Evolutionary conservation across 37 sponge, comb jelly and placozoan species (phyloP).

Genomic region (Haliclona indistincta): DNA sequence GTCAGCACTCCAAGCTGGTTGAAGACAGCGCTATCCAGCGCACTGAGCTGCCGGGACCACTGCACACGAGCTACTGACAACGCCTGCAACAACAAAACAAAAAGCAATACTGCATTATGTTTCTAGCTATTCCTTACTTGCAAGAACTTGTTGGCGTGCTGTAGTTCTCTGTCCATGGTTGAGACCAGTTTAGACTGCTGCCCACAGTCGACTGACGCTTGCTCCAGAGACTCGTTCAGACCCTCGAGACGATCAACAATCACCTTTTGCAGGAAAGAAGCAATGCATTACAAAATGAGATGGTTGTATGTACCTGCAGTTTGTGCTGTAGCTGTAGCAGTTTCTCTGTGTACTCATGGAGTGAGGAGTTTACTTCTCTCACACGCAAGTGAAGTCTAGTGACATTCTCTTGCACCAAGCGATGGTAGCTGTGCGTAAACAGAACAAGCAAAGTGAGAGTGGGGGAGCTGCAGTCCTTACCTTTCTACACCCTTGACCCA

Average conservation of each 20-base stretch:
- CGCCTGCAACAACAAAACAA: constrained; percentile 26
- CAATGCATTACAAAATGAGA: neutral
- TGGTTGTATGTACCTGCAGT: constrained; percentile 29
- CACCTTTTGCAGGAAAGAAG: constrained; percentile 23
- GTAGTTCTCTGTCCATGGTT: constrained; percentile 43
- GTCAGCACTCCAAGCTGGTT: constrained; percentile 38
- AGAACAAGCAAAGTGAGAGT: neutral
- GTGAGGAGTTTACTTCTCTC: constrained; percentile 41
- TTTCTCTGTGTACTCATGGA: constrained; percentile 51
- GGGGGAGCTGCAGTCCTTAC: neutral
- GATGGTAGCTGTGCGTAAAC: constrained; percentile 20
- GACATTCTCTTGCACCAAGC: constrained; percentile 57
- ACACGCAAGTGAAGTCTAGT: constrained; percentile 45
- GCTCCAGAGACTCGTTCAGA: constrained; percentile 52
- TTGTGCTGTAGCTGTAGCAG: constrained; percentile 50
- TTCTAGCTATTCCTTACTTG: constrained; percentile 15
- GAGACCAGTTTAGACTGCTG: constrained; percentile 38
- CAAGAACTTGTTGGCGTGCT: constrained; percentile 40
- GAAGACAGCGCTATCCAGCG: neutral
- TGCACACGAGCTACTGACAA: constrained; percentile 17
- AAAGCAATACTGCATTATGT: neutral
- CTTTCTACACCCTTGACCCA: constrained; percentile 59
- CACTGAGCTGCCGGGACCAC: constrained; percentile 30
- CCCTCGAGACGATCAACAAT: constrained; percentile 55
- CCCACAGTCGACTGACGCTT: constrained; percentile 63